phyloP scores from a whole-genome alignment of 2,888 invertebrate species.

The Ariolimax columbianus region DNA sequence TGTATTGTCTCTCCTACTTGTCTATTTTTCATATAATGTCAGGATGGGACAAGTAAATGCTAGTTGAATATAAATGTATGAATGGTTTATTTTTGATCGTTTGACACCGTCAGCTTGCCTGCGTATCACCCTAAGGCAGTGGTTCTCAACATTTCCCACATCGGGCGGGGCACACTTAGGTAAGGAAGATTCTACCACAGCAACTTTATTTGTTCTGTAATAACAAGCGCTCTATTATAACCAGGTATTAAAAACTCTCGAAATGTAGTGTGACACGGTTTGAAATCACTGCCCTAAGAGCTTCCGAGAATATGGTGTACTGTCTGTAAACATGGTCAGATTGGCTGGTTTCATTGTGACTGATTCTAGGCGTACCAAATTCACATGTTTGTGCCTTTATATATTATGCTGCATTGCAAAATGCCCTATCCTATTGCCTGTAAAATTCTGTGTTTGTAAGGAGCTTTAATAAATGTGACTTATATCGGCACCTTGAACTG shows the following conservation, averaged over 20 bases:
- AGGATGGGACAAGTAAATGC: not conserved
- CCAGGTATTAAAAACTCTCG: no score
- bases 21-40: not conserved
- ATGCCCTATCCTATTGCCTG: not conserved
- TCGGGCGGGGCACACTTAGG: no score
- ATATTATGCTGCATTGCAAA: slow-evolving; percentile 10
- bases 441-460: not conserved
- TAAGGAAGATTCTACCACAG: no score
- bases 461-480: not conserved
- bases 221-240: no score
- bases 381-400: slow-evolving; percentile 24
- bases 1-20: not conserved
- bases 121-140: no score
- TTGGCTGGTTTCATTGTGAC: not conserved
- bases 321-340: not conserved
- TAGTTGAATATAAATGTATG: not conserved
- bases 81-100: not conserved
- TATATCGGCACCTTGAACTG: not conserved
- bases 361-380: slow-evolving; percentile 21
- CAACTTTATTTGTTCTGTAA: no score
- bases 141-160: no score
- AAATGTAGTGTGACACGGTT: no score
- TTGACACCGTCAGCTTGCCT: not conserved
- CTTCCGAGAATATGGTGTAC: not conserved
- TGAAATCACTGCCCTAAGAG: no score